Conservation (phyloP, 2,113 vertebrate species). For the Sinocyclocheilus anshuiensis region DNA sequence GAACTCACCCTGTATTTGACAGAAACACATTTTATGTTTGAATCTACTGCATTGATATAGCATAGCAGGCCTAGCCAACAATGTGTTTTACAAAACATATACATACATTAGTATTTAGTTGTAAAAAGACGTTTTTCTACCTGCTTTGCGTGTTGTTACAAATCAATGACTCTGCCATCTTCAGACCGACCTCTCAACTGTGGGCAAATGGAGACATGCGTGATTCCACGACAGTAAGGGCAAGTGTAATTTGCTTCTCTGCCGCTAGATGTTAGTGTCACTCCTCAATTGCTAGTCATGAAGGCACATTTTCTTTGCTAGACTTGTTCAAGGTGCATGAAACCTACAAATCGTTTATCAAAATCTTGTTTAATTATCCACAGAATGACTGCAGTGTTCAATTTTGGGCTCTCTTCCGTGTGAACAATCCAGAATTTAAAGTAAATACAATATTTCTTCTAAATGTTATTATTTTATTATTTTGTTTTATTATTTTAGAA, state of each 20-base stretch:
- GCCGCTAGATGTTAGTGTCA: constrained; percentile 66
- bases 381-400: not conserved
- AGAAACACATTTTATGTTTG: not conserved
- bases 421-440: not conserved
- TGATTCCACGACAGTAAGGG: constrained; percentile 64
- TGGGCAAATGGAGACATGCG: constrained; percentile 39
- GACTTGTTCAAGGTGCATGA: not conserved
- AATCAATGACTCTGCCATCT: constrained; percentile 81
- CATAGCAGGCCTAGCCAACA: no score
- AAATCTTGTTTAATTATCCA: not conserved
- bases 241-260: not conserved
- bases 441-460: not conserved
- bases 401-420: not conserved
- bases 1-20: constrained; percentile 86
- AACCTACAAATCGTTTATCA: not conserved
- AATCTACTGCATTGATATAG: not conserved
- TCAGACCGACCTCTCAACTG: not conserved
- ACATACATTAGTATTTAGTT: not conserved
- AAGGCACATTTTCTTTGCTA: not conserved
- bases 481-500: no score
- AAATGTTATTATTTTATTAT: no score
- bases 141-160: constrained; percentile 79
- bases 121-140: constrained; percentile 65
- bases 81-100: not conserved
- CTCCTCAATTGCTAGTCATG: not conserved